These are phyloP conservation scores for Chaitophorus viminalis DNA, from an alignment of 2,888 invertebrate species.

Conservation along the genomic window DNA sequence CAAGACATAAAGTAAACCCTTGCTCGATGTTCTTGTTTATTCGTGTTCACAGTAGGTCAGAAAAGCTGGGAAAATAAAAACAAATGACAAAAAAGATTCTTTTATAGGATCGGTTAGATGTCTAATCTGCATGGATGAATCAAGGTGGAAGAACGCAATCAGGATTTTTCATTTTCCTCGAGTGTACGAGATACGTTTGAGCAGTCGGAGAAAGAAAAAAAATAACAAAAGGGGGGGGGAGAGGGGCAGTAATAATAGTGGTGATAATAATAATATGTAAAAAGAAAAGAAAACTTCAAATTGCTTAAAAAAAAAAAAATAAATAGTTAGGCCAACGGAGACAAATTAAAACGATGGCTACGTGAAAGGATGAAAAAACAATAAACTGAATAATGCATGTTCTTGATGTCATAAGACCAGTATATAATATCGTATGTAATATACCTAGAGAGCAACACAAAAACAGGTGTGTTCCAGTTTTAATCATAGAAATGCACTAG, in stretches of 20 bases:
- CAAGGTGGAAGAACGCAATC: slow-evolving; percentile 8
- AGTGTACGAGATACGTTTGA: neutral
- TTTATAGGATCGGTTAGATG: slow-evolving; percentile 18
- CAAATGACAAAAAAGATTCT: neutral
- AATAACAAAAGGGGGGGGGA: neutral
- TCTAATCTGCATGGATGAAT: neutral
- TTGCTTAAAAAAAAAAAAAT: slow-evolving; percentile 31
- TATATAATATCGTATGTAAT: too few relatives aligned
- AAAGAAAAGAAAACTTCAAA: slow-evolving; percentile 7
- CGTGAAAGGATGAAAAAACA: neutral
- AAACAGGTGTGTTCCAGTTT: slow-evolving; percentile 5
- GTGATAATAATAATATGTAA: neutral
- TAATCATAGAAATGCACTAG: slow-evolving; percentile 49
- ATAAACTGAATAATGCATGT: slow-evolving; percentile 28
- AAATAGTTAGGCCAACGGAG: neutral
- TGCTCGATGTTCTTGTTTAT: neutral
- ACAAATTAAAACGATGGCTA: slow-evolving; percentile 27
- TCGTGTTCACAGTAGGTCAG: neutral
- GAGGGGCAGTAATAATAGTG: neutral
- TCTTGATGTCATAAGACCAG: slow-evolving; percentile 31
- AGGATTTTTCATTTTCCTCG: slow-evolving; percentile 40
- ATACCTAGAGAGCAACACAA: neutral
- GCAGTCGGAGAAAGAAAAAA: neutral
- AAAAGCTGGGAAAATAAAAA: slow-evolving; percentile 5
- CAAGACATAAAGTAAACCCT: neutral